These are phyloP conservation scores for Apeira syringaria DNA, from an alignment of 2,888 invertebrate species.

Conservation along the genomic window DNA sequence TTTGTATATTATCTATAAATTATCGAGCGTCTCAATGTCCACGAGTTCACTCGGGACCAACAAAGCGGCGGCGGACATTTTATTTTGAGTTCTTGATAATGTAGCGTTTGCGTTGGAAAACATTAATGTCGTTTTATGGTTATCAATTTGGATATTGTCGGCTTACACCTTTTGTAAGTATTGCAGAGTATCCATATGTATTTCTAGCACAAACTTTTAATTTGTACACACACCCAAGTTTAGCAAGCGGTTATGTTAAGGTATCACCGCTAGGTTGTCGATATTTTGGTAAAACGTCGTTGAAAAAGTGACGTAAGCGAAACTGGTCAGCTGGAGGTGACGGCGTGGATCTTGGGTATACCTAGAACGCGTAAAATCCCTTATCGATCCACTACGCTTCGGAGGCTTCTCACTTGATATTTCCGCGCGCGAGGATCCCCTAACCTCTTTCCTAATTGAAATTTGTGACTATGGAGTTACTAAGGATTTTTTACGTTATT, in stretches of 20 bases:
- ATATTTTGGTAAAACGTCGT: conserved; percentile 71
- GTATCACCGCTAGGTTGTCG: conserved; percentile 69
- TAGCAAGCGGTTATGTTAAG: conserved; percentile 61
- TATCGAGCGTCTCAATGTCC: conserved; percentile 81
- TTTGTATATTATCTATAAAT: conserved; percentile 63
- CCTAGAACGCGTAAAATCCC: conserved; percentile 48
- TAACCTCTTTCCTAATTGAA: conserved; percentile 81
- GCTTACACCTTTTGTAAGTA: conserved; percentile 83
- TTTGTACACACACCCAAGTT: conserved; percentile 48
- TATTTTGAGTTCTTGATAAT: conserved; percentile 84
- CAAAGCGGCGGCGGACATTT: conserved; percentile 85
- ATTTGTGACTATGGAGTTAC: conserved; percentile 59
- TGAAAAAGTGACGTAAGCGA: conserved; percentile 74
- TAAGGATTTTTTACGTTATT: conserved; percentile 36
- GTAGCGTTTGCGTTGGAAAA: conserved; percentile 82
- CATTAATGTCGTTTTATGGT: conserved; percentile 82
- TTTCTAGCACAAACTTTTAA: conserved; percentile 48
- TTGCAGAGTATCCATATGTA: conserved; percentile 47
- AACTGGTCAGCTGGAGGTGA: conserved; percentile 58
- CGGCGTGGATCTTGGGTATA: conserved; percentile 47
- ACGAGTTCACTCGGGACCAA: conserved; percentile 83
- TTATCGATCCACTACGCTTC: conserved; percentile 76
- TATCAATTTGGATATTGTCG: conserved; percentile 77
- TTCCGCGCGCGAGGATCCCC: conserved; percentile 81
- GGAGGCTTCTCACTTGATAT: conserved; percentile 70